Evolutionary conservation across 1,140 invertebrate species (phyloP), one percentile per base, ranked within the genome.

Genomic region (Luehdorfia chinensis): DNA sequence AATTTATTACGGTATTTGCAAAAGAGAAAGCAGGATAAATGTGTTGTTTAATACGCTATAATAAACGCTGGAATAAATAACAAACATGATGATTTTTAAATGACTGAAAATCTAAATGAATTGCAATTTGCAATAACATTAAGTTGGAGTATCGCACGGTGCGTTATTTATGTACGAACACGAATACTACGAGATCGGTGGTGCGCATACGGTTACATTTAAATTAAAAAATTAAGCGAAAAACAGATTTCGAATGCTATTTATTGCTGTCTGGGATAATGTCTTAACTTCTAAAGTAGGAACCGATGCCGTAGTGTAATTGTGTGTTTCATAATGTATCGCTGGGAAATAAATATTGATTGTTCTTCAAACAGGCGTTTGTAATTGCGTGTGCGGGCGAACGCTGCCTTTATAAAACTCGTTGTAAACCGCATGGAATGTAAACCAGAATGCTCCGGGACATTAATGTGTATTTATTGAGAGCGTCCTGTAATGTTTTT

Each of bases 381-480:
- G 81, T 85, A 84, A 85, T 84, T 85, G 78, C 78, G 68, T 78
- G 75, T 78, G 78, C 68, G 66, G 62, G 63, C 62, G 71, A 78
- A 77, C 71, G 75, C 66, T 72, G 74, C 69, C 71, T 84, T 81
- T 81, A 80, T 75, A 81, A 79, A 84, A 81, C 77, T 80, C 73
- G 77, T 80, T 69, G 75, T 65, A 66, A 84, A 79, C 78, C 75
- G 73, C 79, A 68, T 66, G 71, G 81, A 80, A 84, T 78, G 75
- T 77, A 77, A 75, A 79, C 75, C 78, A 81, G 79, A 85, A 85
- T 81, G 70, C 75, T 69, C 48, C 63, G 59, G 69, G 81, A 85
- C 79, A 78, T 81, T 84, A 80, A 84, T 83, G 79, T 85, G 71
- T 86, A 86, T 86, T 86, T 86, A 86, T 86, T 83, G 76, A 71